Evolutionary conservation across 1,140 invertebrate genomes (phyloP).

Genomic region (Drosophila equinoxialis): DNA sequence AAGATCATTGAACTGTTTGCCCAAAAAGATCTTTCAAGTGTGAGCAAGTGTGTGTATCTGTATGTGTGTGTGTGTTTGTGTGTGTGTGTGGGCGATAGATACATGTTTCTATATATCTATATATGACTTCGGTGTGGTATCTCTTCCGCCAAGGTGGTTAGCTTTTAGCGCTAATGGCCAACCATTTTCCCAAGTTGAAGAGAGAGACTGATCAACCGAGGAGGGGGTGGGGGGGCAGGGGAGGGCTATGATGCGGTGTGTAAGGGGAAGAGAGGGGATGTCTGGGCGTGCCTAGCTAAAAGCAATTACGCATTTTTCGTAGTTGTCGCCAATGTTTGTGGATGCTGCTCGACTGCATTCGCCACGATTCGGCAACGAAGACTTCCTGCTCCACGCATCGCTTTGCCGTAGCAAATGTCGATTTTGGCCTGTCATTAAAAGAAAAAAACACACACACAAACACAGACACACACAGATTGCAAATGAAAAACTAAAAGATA

Average conservation of each 20-base stretch:
- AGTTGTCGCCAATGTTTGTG: constrained; percentile 57
- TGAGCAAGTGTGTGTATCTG: neutral
- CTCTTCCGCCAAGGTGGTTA: constrained; percentile 55
- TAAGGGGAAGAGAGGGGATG: neutral
- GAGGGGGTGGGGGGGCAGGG: neutral
- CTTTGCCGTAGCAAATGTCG: neutral
- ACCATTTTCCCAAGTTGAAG: constrained; percentile 18
- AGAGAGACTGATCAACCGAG: neutral
- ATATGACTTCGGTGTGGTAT: constrained; percentile 29
- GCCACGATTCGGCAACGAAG: constrained; percentile 12
- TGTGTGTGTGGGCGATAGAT: constrained; percentile 29
- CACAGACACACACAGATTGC: neutral
- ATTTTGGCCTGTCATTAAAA: constrained; percentile 1
- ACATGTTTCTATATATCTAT: constrained; percentile 10
- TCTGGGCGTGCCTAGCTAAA: constrained; percentile 57
- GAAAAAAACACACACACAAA: neutral
- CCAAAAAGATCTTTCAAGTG: constrained; percentile 5
- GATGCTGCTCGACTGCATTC: constrained; percentile 37
- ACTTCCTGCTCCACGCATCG: constrained; percentile 47
- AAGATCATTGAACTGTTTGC: neutral
- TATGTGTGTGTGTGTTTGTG: constrained; percentile 15
- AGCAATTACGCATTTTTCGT: constrained; percentile 67
- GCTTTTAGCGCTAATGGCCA: constrained; percentile 65
- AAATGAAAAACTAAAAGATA: constrained; percentile 10
- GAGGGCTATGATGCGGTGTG: neutral